These are phyloP conservation scores for Notechis scutatus DNA, from an alignment of 2,113 vertebrate genomes.

Conservation along the genomic window DNA sequence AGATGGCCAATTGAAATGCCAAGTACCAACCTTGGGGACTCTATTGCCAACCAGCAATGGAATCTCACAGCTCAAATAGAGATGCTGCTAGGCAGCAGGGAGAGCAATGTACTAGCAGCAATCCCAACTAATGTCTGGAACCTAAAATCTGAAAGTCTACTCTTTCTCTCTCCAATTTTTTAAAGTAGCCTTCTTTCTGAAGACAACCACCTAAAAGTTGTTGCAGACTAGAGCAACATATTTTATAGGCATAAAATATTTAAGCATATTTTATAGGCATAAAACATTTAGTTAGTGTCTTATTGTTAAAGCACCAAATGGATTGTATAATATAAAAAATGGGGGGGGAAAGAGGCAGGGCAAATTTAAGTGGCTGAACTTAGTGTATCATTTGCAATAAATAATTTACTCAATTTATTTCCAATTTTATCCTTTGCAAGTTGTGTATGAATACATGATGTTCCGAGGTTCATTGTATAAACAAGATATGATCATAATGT, in stretches of 20 bases:
- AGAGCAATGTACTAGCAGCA: not conserved
- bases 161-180: not conserved
- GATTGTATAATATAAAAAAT: not conserved
- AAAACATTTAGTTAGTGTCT: not conserved
- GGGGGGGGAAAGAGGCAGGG: too few species aligned
- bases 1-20: not conserved
- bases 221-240: not conserved
- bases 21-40: not conserved
- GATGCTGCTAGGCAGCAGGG: not conserved
- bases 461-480: not conserved
- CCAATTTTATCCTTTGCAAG: not conserved
- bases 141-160: not conserved
- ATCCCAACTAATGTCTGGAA: not conserved
- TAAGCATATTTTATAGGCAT: not conserved
- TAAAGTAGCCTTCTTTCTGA: not conserved
- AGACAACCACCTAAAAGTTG: not conserved
- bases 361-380: not conserved
- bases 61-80: not conserved
- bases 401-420: not conserved
- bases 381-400: constrained; percentile 1
- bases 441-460: not conserved
- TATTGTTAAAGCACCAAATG: constrained; percentile 10
- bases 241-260: not conserved
- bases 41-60: not conserved
- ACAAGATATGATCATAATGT: not conserved